These are phyloP conservation scores for Uria aalge DNA, from an alignment of 2,113 vertebrate genomes.

Conservation along the genomic window DNA sequence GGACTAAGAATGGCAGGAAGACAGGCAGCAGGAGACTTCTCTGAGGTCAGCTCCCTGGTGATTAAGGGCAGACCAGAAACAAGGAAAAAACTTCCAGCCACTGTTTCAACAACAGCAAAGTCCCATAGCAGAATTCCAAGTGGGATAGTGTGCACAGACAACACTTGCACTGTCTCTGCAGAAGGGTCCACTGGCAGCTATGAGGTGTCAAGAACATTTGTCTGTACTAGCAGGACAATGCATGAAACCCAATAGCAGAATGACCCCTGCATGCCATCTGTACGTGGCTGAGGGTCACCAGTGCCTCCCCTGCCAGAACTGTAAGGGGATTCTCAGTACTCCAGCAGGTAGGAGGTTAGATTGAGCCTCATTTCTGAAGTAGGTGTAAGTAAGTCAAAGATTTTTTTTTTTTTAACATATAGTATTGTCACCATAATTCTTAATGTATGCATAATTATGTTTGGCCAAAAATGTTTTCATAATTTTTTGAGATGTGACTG, in stretches of 20 bases:
- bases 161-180: background rate
- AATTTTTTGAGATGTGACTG: background rate
- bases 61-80: background rate
- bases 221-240: background rate
- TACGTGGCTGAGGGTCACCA: background rate
- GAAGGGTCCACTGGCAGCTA: background rate
- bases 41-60: background rate
- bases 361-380: background rate
- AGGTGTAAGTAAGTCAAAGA: background rate
- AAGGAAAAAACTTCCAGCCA: background rate
- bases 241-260: background rate
- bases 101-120: background rate
- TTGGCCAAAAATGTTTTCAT: background rate
- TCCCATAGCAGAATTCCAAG: background rate
- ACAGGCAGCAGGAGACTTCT: background rate
- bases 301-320: accelerated
- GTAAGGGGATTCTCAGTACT: background rate
- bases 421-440: background rate
- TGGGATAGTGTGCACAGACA: background rate
- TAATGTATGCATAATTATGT: background rate
- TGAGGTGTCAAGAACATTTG: background rate
- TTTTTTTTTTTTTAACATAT: background rate
- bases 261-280: no score
- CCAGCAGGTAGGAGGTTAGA: background rate
- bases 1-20: background rate